Percentiles rank a stretch among this genome's conserved stretches.
Evolutionary conservation across 2,888 invertebrate species (phyloP).

Genomic region (Tineola bisselliella): DNA sequence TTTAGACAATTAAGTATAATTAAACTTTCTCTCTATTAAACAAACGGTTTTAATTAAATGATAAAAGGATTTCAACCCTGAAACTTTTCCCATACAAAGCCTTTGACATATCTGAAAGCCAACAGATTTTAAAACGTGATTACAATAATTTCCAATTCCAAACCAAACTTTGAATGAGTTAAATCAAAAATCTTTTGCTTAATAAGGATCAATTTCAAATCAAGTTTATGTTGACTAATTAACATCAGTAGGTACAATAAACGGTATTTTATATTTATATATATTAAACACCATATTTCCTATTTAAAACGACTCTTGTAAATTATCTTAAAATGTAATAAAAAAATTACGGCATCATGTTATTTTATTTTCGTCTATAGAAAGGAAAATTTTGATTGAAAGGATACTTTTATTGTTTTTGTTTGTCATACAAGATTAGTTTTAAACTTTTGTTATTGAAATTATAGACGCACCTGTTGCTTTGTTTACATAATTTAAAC

Average conservation of each 20-base stretch:
- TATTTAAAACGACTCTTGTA: no score
- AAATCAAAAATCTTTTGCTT: background rate
- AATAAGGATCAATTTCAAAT: background rate
- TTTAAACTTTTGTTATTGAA: background rate
- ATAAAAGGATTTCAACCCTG: background rate
- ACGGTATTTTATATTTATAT: no score
- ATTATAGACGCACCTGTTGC: constrained; percentile 1
- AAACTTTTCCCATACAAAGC: background rate
- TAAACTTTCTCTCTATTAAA: background rate
- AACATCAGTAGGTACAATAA: no score
- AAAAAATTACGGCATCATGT: no score
- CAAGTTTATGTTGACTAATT: no score
- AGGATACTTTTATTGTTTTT: background rate
- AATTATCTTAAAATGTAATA: no score
- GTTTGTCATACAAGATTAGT: background rate
- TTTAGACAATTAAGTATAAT: background rate
- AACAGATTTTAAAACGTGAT: background rate
- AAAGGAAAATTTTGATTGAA: no score
- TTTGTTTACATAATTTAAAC: background rate
- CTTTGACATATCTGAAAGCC: background rate
- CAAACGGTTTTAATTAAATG: background rate
- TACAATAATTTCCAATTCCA: background rate
- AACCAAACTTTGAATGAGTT: background rate
- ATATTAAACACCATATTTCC: no score
- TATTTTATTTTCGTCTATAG: no score